Evolutionary conservation across 2,888 invertebrate species (phyloP).

Genomic region (Apodemia zela): DNA sequence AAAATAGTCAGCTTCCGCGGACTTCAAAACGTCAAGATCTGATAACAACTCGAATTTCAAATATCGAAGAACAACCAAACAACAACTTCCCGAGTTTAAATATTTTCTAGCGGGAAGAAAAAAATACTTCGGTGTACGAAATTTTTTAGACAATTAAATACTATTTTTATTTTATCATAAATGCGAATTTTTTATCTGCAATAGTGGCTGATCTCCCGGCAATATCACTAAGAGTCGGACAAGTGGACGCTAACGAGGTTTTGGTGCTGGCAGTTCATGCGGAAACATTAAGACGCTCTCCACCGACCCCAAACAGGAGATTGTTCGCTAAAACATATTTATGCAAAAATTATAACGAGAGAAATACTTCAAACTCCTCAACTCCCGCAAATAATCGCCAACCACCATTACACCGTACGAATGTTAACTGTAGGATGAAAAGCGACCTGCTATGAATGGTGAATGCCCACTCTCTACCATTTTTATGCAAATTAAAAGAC

Average conservation of each 20-base stretch:
- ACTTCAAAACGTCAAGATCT: no score
- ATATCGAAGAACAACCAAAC: no score
- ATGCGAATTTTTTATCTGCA: neutral
- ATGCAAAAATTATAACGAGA: constrained; percentile 70
- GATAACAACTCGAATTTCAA: no score
- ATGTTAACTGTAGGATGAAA: constrained; percentile 57
- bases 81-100: no score
- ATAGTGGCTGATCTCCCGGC: neutral
- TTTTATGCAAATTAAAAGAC: constrained; percentile 79
- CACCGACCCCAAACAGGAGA: constrained; percentile 41
- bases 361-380: constrained; percentile 49
- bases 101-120: no score
- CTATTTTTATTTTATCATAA: no score
- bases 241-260: constrained; percentile 43
- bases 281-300: constrained; percentile 58
- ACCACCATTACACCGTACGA: constrained; percentile 45
- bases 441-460: constrained; percentile 52
- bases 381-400: constrained; percentile 53
- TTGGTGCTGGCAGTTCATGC: constrained; percentile 59
- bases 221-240: constrained; percentile 11
- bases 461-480: constrained; percentile 66
- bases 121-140: no score
- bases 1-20: no score
- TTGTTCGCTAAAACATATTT: constrained; percentile 68
- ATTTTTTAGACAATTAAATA: no score